These are phyloP conservation scores for Lagenorhynchus albirostris DNA, from an alignment of 2,113 vertebrate species.

Conservation along the genomic window DNA sequence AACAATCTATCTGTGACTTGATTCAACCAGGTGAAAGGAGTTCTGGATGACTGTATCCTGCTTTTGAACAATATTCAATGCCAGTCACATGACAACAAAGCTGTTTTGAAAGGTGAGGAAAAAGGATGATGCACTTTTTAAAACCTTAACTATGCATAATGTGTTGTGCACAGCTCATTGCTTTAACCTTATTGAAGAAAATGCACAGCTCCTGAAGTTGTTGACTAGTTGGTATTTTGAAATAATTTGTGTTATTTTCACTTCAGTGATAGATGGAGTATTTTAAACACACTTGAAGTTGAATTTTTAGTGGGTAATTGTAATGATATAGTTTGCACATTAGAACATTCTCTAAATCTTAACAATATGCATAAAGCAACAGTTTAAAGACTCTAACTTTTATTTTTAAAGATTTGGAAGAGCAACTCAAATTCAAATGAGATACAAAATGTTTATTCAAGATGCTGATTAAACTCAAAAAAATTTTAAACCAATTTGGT, in stretches of 20 bases:
- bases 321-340: conserved; percentile 59
- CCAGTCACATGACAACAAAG: neutral
- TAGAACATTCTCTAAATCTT: conserved; percentile 49
- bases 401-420: conserved; percentile 47
- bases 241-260: conserved; percentile 72
- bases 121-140: neutral
- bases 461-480: neutral
- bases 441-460: conserved; percentile 34
- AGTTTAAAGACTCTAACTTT: conserved; percentile 1
- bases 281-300: conserved; percentile 67
- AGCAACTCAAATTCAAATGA: conserved; percentile 41
- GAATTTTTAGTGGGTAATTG: conserved; percentile 62
- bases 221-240: conserved; percentile 62
- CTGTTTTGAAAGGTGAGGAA: neutral
- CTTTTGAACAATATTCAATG: neutral
- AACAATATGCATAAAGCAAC: conserved; percentile 23
- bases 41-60: neutral
- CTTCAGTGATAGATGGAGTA: conserved; percentile 47
- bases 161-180: conserved; percentile 2
- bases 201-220: conserved; percentile 34
- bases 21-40: neutral
- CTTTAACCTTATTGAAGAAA: conserved; percentile 48
- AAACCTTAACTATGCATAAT: conserved; percentile 47
- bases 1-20: neutral
- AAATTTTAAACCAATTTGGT: neutral